Conservation (phyloP, 2,113 vertebrate genomes). For the Microtus richardsoni region DNA sequence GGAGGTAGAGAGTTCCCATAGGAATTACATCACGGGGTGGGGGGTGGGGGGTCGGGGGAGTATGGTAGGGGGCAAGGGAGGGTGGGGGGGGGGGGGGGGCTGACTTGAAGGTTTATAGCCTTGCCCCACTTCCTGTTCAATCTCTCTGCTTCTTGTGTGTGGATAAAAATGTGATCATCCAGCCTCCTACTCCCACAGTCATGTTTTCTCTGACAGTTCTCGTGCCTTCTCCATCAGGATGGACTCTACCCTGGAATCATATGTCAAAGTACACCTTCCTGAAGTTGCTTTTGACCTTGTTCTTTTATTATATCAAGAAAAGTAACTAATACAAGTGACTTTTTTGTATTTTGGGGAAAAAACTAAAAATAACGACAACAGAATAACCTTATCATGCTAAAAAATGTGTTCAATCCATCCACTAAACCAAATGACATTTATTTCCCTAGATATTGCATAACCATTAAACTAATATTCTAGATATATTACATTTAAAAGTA, state of each 20-base stretch:
- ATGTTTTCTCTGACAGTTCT: background rate
- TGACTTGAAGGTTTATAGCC: background rate
- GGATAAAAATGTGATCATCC: background rate
- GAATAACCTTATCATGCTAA: background rate
- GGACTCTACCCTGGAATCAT: background rate
- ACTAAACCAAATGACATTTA: background rate
- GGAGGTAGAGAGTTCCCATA: background rate
- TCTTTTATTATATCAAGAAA: background rate
- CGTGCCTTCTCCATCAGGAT: background rate
- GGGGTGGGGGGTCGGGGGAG: too few species aligned
- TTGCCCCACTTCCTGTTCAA: background rate
- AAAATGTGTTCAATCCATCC: background rate
- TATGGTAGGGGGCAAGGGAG: too few species aligned
- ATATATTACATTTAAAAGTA: background rate
- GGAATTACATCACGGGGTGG: background rate
- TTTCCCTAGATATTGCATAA: background rate
- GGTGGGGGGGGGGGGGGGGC: accelerated
- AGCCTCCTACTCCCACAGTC: background rate
- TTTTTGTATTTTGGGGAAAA: background rate
- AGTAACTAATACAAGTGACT: background rate
- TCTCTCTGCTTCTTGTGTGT: background rate
- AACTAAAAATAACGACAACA: background rate
- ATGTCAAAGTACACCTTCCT: background rate
- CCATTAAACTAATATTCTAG: background rate
- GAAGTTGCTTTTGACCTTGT: background rate